A percentile compares a stretch with the other conserved stretches of the same genome.
Conservation (phyloP, 2,113 vertebrate species). For the Podarcis muralis region DNA sequence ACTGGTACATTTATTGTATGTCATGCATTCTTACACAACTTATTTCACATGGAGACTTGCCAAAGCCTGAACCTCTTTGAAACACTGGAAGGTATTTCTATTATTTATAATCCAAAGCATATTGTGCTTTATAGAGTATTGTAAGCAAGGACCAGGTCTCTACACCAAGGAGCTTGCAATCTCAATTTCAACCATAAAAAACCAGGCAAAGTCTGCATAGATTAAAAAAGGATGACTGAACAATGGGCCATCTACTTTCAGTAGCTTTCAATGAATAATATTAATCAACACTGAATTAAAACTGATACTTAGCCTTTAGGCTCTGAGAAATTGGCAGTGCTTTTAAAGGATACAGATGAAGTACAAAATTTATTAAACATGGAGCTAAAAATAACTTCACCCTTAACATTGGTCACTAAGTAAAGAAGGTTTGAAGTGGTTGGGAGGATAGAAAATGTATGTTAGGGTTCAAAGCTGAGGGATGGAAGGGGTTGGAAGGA, state of each 20-base stretch:
- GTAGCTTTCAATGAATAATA: not conserved
- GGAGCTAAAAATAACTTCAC: conserved; percentile 7
- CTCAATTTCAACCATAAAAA: not conserved
- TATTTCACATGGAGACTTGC: not conserved
- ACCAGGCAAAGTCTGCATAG: not conserved
- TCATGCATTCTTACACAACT: not conserved
- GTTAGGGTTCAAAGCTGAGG: not conserved
- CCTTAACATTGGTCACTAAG: not conserved
- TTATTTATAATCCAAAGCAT: not conserved
- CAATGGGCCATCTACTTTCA: not conserved
- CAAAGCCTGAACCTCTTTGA: not conserved
- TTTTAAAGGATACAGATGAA: not conserved
- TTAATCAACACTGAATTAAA: not conserved
- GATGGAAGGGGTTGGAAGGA: not conserved
- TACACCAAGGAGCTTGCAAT: not conserved
- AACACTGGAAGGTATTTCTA: not conserved
- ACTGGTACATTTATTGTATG: not conserved
- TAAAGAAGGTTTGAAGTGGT: not conserved
- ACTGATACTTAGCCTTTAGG: not conserved
- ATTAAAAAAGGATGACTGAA: not conserved
- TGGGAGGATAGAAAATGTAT: not conserved
- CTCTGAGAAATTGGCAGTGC: not conserved
- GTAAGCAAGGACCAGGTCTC: not conserved
- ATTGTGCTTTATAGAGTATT: not conserved
- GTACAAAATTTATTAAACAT: conserved; percentile 1